Base-by-base conservation (phyloP, 2,797 vertebrate genomes). In the Tadarida brasiliensis region DNA sequence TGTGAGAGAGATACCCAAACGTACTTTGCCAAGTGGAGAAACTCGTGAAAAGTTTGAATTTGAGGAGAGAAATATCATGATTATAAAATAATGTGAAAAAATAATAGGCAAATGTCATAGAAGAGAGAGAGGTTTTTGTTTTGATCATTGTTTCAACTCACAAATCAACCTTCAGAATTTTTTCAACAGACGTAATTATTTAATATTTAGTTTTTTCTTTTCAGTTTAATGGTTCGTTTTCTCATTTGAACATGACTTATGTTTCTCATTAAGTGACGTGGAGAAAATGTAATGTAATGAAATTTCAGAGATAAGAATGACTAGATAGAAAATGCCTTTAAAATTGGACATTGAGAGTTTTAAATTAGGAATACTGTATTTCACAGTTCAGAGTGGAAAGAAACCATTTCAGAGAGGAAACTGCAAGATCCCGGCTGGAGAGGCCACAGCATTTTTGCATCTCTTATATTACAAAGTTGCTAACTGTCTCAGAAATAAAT, bases 401-500 rank as follows among this genome's bases (percentile, higher is more conserved):
- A 76, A 85, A 68, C 22, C 44, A 51, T 70, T 63, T 80, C 35
- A 81, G 57, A 44, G 28, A 74, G 63, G 47, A 74, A 88, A 74
- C 16, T 51, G 16, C 67, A 73, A 93, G 35, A 47, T 67, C 39
- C 10, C 7, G 77, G 17, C 86, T 49, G 77, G 80, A 67, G 91
- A 91, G 68, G 11, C 26, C 68, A 54, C 24, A 71, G 22, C 19
- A 33, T 39, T 67, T 92, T 87, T 83, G 20, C 19, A 80, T 92
- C 20, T 71, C 12, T 85, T 73, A 2, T 89, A 39, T 47, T 49
- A 56, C 91, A 11, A 89, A 9, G 20, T 91, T 90, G 90, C 59
- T 91, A 78, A 86, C 74, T 89, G 49, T 93, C 51, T 96, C 51
- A 63, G 22, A 77, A 78, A 67, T 94, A 83, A 96, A 59, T 86